phyloP scores from a whole-genome alignment of 2,888 invertebrate genomes.

The Caenorhabditis plicata region DNA sequence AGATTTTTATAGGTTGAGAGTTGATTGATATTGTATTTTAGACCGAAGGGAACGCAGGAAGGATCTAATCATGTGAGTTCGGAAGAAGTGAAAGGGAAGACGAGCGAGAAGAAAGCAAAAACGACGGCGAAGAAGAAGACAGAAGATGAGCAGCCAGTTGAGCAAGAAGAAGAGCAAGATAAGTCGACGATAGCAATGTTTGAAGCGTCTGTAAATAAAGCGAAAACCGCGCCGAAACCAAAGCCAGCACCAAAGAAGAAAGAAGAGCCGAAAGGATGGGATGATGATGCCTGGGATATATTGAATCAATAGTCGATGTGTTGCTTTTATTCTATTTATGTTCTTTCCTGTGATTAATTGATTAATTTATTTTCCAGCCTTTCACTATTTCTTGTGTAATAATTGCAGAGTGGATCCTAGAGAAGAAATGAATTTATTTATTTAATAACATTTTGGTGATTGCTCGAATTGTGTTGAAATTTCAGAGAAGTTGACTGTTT shows the following conservation, averaged over 20 bases:
- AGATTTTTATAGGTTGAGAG: neutral
- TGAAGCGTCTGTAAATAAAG: conserved; percentile 39
- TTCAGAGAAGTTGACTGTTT: too few species aligned
- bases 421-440: too few species aligned
- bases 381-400: conserved; percentile 1
- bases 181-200: conserved; percentile 41
- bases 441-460: too few species aligned
- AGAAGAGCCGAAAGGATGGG: conserved; percentile 48
- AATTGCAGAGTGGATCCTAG: too few species aligned
- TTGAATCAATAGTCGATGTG: conserved; percentile 46
- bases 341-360: neutral
- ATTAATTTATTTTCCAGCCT: conserved; percentile 5
- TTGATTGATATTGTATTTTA: neutral
- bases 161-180: conserved; percentile 7
- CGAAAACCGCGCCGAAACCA: conserved; percentile 5
- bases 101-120: conserved; percentile 18
- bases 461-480: too few species aligned
- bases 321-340: neutral
- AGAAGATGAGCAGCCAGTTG: conserved; percentile 13
- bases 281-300: conserved; percentile 64
- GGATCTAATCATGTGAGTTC: conserved; percentile 25
- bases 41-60: conserved; percentile 31
- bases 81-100: conserved; percentile 11
- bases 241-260: conserved; percentile 18
- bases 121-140: conserved; percentile 1